Conservation (phyloP, 2,113 vertebrate genomes). For the Periophthalmodon schlosseri region DNA sequence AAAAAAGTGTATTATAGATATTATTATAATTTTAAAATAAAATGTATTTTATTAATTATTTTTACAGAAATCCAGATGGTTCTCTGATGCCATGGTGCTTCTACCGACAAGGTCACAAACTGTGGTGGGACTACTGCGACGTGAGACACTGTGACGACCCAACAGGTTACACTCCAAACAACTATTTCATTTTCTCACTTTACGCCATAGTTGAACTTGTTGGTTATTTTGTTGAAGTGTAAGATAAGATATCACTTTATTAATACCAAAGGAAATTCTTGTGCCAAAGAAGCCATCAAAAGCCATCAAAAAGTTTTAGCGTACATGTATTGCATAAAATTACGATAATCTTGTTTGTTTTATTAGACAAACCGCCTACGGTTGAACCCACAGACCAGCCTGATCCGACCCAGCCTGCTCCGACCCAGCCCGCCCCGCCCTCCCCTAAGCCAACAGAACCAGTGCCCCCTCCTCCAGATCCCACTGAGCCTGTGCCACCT, state of each 20-base stretch:
- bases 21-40: neutral
- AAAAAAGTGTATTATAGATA: no score
- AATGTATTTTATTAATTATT: neutral
- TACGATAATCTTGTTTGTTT: neutral
- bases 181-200: neutral
- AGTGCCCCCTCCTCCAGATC: neutral
- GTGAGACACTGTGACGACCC: conserved; percentile 58
- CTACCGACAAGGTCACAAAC: conserved; percentile 40
- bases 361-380: conserved; percentile 33
- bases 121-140: conserved; percentile 75
- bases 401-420: neutral
- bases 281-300: no score
- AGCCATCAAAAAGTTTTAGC: no score
- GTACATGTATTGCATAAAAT: neutral
- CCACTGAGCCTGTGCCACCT: neutral
- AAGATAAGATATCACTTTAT: no score
- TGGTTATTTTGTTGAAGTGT: no score
- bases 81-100: conserved; percentile 79
- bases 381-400: neutral
- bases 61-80: conserved; percentile 77
- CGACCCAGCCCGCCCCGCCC: conserved; percentile 9
- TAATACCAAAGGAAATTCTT: no score
- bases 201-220: no score
- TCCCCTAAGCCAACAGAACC: neutral
- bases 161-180: conserved; percentile 43